Conservation (phyloP, 1,140 invertebrate species). For the Druon quercuslanigerum region DNA sequence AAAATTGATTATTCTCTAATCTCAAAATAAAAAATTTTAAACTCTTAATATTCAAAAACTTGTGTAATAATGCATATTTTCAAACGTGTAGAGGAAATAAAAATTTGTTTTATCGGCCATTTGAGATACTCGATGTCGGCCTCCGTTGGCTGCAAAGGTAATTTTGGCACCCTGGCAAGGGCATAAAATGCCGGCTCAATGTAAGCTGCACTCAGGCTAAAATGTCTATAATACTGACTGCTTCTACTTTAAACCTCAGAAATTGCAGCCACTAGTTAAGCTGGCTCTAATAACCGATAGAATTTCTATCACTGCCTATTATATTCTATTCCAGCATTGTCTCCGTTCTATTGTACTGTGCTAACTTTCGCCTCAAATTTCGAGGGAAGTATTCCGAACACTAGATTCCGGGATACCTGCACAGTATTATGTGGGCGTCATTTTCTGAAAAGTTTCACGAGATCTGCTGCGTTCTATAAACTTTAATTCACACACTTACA, state of each 20-base stretch:
- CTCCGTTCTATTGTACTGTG: constrained; percentile 15
- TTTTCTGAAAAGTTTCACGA: constrained; percentile 4
- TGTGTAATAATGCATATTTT: too few species aligned
- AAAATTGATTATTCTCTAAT: too few species aligned
- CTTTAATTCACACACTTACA: constrained; percentile 1
- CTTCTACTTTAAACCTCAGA: constrained; percentile 23
- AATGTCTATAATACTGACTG: constrained; percentile 21
- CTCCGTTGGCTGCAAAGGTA: constrained; percentile 3
- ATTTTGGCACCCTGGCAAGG: neutral
- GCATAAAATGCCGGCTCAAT: constrained; percentile 16
- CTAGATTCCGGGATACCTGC: constrained; percentile 3
- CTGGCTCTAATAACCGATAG: constrained; percentile 24
- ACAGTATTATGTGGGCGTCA: constrained; percentile 25
- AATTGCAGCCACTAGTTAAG: constrained; percentile 1
- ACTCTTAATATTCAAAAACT: too few species aligned
- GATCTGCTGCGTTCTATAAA: neutral
- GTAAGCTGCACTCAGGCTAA: constrained; percentile 10
- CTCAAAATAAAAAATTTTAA: too few species aligned
- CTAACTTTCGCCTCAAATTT: constrained; percentile 11
- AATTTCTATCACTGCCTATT: constrained; percentile 25
- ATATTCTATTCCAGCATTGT: constrained; percentile 27
- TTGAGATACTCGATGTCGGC: neutral
- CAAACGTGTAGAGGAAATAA: too few species aligned
- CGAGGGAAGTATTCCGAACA: constrained; percentile 21
- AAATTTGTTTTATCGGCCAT: neutral